Percentiles rank a stretch among this genome's conserved stretches.
Conservation (phyloP, 2,113 vertebrate species). For the Leptosomus discolor region DNA sequence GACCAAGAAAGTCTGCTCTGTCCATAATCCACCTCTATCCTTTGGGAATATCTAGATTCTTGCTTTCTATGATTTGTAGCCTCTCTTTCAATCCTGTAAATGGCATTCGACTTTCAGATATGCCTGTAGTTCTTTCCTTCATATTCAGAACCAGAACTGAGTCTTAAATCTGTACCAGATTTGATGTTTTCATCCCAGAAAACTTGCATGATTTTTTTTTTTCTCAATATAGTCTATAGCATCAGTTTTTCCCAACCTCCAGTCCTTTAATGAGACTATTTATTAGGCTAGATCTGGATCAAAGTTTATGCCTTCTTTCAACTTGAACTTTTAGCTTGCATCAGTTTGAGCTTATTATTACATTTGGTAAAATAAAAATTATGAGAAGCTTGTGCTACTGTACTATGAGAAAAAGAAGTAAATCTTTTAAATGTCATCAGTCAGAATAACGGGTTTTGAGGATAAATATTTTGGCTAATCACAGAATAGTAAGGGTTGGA, state of each 20-base stretch:
- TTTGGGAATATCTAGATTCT: background rate
- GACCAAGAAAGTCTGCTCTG: background rate
- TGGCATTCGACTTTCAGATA: conserved; percentile 10
- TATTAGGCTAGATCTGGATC: background rate
- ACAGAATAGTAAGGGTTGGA: too few relatives aligned
- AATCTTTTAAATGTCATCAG: background rate
- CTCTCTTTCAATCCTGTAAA: background rate
- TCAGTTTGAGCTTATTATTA: background rate
- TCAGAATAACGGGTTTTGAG: background rate
- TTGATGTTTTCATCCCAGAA: background rate
- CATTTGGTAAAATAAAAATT: background rate
- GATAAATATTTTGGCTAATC: background rate
- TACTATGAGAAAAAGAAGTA: background rate
- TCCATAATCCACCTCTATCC: background rate
- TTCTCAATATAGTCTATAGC: background rate
- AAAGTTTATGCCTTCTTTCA: background rate
- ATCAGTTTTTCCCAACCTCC: background rate
- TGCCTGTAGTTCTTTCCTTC: background rate
- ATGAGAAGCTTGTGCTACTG: background rate
- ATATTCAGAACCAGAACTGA: background rate
- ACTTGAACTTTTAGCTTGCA: background rate
- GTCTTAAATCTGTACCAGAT: background rate
- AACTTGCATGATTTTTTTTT: background rate
- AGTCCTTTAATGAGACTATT: background rate
- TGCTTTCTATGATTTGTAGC: background rate